These are phyloP conservation scores for Cotesia vestalis DNA, from an alignment of 1,140 invertebrate species.

Conservation along the genomic window DNA sequence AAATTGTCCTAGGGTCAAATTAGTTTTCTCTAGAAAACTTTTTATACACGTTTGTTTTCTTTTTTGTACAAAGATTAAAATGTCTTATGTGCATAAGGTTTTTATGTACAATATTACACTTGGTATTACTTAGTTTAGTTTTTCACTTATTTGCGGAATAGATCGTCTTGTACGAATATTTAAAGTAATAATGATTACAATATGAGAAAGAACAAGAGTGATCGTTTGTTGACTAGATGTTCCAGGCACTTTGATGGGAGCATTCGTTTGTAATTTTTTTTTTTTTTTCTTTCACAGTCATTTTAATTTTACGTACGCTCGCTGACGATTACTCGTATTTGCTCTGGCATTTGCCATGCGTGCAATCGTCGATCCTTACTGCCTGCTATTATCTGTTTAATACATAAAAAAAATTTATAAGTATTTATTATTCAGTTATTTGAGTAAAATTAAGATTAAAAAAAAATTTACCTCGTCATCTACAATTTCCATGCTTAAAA, in stretches of 20 bases:
- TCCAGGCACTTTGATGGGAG: slow-evolving; percentile 33
- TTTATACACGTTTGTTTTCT: slow-evolving; percentile 20
- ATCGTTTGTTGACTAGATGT: slow-evolving; percentile 40
- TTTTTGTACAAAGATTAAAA: slow-evolving; percentile 26
- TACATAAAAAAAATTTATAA: slow-evolving; percentile 40
- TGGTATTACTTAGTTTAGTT: slow-evolving; percentile 4
- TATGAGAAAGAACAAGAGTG: not conserved
- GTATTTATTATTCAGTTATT: slow-evolving; percentile 19
- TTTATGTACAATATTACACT: slow-evolving; percentile 16
- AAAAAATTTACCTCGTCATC: slow-evolving; percentile 68
- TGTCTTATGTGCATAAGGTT: slow-evolving; percentile 25
- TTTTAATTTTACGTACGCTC: slow-evolving; percentile 32
- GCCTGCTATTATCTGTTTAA: slow-evolving; percentile 71
- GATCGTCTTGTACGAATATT: slow-evolving; percentile 8
- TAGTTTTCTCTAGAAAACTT: not conserved
- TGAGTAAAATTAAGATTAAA: slow-evolving; percentile 25
- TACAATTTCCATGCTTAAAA: slow-evolving; percentile 71
- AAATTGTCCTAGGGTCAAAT: slow-evolving; percentile 5
- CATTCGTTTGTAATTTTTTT: not conserved
- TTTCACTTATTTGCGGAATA: slow-evolving; percentile 4
- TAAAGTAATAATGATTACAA: too few species aligned
- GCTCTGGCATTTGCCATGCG: slow-evolving; percentile 69
- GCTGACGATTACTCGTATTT: slow-evolving; percentile 56
- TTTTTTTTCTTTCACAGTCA: not conserved
- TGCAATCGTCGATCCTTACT: slow-evolving; percentile 71